Evolutionary conservation across 1,140 invertebrate genomes (phyloP).

Genomic region (Bombus waltoni): DNA sequence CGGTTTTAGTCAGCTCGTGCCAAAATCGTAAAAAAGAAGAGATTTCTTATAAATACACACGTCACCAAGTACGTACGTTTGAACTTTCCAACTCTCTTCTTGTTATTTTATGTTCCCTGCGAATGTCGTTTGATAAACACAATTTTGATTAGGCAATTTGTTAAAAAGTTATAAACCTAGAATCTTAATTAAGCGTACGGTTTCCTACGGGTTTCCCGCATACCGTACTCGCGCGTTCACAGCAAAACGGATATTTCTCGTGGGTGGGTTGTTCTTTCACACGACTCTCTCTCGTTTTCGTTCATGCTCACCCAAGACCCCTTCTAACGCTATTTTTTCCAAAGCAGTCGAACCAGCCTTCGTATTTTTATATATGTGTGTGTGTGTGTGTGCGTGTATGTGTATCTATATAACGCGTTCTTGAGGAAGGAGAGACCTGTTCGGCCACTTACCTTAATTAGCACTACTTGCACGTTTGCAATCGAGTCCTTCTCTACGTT

Average conservation of each 20-base stretch:
- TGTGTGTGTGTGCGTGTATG: background rate
- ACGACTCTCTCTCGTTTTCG: background rate
- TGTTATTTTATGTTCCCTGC: too few species aligned
- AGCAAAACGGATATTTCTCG: background rate
- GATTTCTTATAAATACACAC: too few species aligned
- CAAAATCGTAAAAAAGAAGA: too few species aligned
- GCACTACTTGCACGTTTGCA: conserved; percentile 43
- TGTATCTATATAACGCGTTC: conserved; percentile 20
- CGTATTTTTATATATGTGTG: conserved; percentile 9
- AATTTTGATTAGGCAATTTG: background rate
- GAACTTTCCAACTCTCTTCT: too few species aligned
- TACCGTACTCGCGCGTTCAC: background rate
- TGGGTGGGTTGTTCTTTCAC: background rate
- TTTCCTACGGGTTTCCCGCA: background rate
- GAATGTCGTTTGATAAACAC: too few species aligned
- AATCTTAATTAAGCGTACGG: too few species aligned
- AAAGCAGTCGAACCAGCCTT: conserved; percentile 19
- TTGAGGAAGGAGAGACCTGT: conserved; percentile 32
- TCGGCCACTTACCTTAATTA: conserved; percentile 53
- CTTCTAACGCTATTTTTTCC: conserved; percentile 28
- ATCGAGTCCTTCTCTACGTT: conserved; percentile 17
- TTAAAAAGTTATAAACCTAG: too few species aligned
- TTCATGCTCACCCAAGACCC: background rate
- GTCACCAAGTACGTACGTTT: too few species aligned
- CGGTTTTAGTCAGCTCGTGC: too few species aligned